These are phyloP conservation scores for Teleogryllus oceanicus DNA, from an alignment of 2,888 invertebrate species.

Conservation along the genomic window DNA sequence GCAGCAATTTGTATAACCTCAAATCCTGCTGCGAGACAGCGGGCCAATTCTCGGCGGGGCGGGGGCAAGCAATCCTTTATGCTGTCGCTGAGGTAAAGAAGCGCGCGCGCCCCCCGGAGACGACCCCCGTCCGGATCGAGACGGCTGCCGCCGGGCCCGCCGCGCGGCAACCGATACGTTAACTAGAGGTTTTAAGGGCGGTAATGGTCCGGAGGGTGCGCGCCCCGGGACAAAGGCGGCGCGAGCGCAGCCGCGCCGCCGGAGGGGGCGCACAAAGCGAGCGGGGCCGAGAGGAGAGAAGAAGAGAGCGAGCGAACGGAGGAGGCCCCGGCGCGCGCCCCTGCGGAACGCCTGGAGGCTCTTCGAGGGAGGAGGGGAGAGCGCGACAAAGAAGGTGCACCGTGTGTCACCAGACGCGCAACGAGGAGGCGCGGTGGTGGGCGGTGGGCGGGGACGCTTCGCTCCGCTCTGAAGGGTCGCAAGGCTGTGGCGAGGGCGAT, in stretches of 20 bases:
- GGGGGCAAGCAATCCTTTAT: not conserved
- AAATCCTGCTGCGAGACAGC: constrained; percentile 10
- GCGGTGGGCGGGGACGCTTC: too few relatives aligned
- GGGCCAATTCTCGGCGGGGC: not conserved
- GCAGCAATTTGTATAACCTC: constrained; percentile 10
- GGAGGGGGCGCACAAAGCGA: too few relatives aligned
- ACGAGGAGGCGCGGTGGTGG: not conserved
- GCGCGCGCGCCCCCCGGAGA: not conserved
- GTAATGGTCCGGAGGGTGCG: constrained; percentile 6
- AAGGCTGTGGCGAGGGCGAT: too few relatives aligned
- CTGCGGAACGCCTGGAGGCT: not conserved
- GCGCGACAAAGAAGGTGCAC: not conserved
- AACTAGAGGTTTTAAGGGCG: constrained; percentile 18
- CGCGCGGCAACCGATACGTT: constrained; percentile 4
- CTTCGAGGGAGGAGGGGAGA: not conserved
- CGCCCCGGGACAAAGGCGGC: not conserved
- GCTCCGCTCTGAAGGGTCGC: too few relatives aligned
- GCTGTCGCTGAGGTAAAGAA: not conserved
- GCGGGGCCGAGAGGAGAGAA: not conserved
- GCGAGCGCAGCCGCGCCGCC: too few relatives aligned
- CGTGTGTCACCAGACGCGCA: not conserved
- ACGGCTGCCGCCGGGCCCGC: not conserved
- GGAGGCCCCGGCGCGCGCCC: not conserved
- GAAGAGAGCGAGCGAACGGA: not conserved
- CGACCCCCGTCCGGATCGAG: too few relatives aligned